Evolutionary conservation across 2,888 invertebrate genomes (phyloP).

Genomic region (Zaprionus bogoriensis): DNA sequence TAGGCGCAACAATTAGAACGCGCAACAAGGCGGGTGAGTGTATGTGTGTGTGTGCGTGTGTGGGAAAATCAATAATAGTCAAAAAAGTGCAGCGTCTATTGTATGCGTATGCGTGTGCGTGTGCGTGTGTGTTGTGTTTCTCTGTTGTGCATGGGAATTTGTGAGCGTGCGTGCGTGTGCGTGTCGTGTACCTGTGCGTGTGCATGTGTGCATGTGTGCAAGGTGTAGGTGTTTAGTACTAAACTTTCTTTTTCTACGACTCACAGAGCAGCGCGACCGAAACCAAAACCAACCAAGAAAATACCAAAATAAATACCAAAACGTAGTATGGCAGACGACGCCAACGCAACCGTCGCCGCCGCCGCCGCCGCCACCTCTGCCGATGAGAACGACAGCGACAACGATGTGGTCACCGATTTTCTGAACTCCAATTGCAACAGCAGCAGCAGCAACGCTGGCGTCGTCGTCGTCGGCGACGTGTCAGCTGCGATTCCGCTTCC

Average conservation of each 20-base stretch:
- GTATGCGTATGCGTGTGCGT: slow-evolving; percentile 22
- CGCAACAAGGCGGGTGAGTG: slow-evolving; percentile 58
- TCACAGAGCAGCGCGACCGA: slow-evolving; percentile 20
- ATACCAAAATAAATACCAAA: slow-evolving; percentile 45
- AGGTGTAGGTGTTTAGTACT: slow-evolving; percentile 51
- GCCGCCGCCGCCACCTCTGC: slow-evolving; percentile 19
- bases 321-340: slow-evolving; percentile 67
- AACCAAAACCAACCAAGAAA: slow-evolving; percentile 26
- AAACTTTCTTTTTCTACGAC: slow-evolving; percentile 74
- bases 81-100: slow-evolving; percentile 33
- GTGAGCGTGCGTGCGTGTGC: slow-evolving; percentile 16
- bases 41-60: slow-evolving; percentile 24
- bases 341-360: slow-evolving; percentile 45
- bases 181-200: slow-evolving; percentile 16
- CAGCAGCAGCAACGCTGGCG: slow-evolving; percentile 6
- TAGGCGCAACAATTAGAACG: slow-evolving; percentile 71
- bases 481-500: slow-evolving; percentile 3
- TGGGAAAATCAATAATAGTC: slow-evolving; percentile 68
- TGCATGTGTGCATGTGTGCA: slow-evolving; percentile 4
- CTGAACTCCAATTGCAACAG: slow-evolving; percentile 80
- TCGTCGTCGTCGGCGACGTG: slow-evolving; percentile 22
- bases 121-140: slow-evolving; percentile 32
- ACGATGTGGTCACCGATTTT: slow-evolving; percentile 83
- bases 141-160: no score
- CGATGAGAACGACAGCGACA: slow-evolving; percentile 83